These are phyloP conservation scores for Coryphaenoides rupestris DNA, from an alignment of 2,113 vertebrate species.

Conservation along the genomic window DNA sequence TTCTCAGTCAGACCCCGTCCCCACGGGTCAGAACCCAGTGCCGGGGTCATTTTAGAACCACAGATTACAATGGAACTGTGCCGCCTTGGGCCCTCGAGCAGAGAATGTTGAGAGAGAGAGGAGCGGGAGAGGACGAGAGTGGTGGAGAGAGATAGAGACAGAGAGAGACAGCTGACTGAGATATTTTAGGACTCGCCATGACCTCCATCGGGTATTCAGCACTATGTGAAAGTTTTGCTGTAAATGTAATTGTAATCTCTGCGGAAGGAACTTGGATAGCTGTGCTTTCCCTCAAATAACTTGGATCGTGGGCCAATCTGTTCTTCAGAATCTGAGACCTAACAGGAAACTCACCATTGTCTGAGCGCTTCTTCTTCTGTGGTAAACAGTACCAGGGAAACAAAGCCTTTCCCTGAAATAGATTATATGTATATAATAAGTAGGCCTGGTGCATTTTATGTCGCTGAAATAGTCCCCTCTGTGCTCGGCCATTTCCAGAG, in stretches of 20 bases:
- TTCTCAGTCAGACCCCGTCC: conserved; percentile 48
- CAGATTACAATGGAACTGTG: conserved; percentile 28
- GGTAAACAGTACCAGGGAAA: not conserved
- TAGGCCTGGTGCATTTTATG: not conserved
- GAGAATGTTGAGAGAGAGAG: conserved; percentile 19
- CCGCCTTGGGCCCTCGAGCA: no score
- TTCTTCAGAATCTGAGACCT: not conserved
- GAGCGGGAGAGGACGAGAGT: no score
- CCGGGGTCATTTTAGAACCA: conserved; percentile 35
- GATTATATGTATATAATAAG: not conserved
- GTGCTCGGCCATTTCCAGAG: not conserved
- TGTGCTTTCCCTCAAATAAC: conserved; percentile 12
- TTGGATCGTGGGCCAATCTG: not conserved
- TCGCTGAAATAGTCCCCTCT: not conserved
- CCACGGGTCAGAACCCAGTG: conserved; percentile 43
- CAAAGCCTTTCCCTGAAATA: not conserved
- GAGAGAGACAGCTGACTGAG: conserved; percentile 45
- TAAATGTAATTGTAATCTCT: conserved; percentile 29
- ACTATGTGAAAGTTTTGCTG: conserved; percentile 11
- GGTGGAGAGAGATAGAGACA: conserved; percentile 25
- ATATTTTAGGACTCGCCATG: conserved; percentile 44
- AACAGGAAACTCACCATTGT: conserved; percentile 11
- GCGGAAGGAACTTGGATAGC: conserved; percentile 15
- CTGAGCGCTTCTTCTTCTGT: conserved; percentile 22
- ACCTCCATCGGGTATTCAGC: conserved; percentile 23